Conservation (phyloP, 2,888 invertebrate genomes). For the Conops quadrifasciatus region DNA sequence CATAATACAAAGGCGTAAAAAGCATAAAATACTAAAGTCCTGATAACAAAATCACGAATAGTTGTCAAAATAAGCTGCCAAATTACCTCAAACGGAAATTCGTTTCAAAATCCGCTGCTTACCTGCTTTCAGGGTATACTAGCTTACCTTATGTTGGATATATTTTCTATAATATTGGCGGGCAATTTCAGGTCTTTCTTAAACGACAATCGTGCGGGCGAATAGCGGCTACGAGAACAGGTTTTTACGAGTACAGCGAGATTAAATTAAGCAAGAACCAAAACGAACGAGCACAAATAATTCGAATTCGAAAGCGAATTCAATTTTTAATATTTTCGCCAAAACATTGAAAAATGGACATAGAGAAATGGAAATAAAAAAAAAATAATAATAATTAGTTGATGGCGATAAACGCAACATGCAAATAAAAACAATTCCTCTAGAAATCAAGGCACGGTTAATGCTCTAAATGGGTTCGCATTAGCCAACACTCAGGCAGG, state of each 20-base stretch:
- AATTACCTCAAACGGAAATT: slow-evolving; percentile 4
- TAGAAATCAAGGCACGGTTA: background rate
- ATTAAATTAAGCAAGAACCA: slow-evolving; percentile 48
- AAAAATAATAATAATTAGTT: slow-evolving; percentile 35
- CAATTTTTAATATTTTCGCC: slow-evolving; percentile 15
- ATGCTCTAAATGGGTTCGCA: slow-evolving; percentile 10
- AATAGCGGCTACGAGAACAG: slow-evolving; percentile 77
- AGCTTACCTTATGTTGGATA: slow-evolving; percentile 78
- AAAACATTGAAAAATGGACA: too few relatives aligned
- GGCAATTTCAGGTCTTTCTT: slow-evolving; percentile 83
- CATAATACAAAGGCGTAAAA: background rate
- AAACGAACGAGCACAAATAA: slow-evolving; percentile 42
- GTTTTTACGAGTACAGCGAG: slow-evolving; percentile 49
- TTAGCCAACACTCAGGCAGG: background rate
- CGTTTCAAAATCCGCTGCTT: background rate
- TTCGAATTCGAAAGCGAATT: slow-evolving; percentile 32
- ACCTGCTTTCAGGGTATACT: too few relatives aligned
- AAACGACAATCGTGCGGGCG: slow-evolving; percentile 82
- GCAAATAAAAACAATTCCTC: slow-evolving; percentile 32
- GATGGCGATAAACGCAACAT: slow-evolving; percentile 35
- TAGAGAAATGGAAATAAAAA: slow-evolving; percentile 36
- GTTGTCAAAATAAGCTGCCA: background rate
- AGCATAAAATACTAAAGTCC: slow-evolving; percentile 15
- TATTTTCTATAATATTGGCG: slow-evolving; percentile 80
- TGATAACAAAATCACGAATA: slow-evolving; percentile 32